Percentiles rank a stretch among this genome's conserved stretches.
These are phyloP conservation scores for Plecturocebus donacophilus DNA, from an alignment of 2,113 vertebrate genomes.

Conservation along the genomic window DNA sequence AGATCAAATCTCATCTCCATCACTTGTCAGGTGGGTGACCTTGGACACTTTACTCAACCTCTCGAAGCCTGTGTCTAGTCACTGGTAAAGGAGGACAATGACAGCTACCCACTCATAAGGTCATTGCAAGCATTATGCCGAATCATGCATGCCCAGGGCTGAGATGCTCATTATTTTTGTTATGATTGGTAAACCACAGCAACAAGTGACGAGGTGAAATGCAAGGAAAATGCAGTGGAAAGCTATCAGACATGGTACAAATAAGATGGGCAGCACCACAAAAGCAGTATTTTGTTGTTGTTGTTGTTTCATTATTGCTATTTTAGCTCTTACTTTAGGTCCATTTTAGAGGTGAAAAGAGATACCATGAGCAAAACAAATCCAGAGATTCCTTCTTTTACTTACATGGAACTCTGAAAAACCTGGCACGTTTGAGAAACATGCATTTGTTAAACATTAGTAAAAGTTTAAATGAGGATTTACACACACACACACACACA, in stretches of 20 bases:
- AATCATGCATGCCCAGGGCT: neutral
- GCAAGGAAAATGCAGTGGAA: neutral
- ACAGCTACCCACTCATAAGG: neutral
- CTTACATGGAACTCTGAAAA: slow-evolving; percentile 6
- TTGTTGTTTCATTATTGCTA: neutral
- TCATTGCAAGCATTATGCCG: neutral
- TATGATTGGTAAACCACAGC: neutral
- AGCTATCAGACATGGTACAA: neutral
- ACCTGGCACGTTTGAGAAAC: neutral
- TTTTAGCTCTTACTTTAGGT: neutral
- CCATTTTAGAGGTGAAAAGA: neutral
- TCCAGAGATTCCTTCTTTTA: neutral
- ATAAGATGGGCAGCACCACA: neutral
- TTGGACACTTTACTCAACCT: neutral
- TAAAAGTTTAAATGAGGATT: slow-evolving; percentile 47
- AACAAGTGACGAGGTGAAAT: neutral
- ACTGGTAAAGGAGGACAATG: neutral
- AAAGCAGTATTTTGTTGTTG: neutral
- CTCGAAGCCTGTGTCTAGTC: neutral
- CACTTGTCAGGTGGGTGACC: neutral
- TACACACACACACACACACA: fast-evolving
- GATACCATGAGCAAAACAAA: neutral
- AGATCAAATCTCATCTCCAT: neutral
- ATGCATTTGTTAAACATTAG: neutral
- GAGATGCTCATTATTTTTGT: neutral